Conservation (phyloP, 2,888 invertebrate species). For the Diploptera punctata region DNA sequence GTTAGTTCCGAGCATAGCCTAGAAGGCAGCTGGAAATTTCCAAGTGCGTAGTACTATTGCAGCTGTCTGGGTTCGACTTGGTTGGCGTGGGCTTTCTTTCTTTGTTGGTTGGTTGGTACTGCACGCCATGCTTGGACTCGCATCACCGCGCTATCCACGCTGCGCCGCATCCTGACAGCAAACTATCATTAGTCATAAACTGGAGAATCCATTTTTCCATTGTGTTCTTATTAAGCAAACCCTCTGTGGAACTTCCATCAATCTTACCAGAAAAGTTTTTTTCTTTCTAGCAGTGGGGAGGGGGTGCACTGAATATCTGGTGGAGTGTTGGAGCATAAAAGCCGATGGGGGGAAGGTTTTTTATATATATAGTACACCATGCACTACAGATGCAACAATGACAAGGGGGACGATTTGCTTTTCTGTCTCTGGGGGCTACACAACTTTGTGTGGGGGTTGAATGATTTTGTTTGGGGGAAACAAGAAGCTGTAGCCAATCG, state of each 20-base stretch:
- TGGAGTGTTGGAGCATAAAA: conserved; percentile 38
- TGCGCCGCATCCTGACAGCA: conserved; percentile 42
- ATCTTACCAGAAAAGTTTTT: conserved; percentile 39
- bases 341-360: conserved; percentile 27
- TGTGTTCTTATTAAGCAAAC: conserved; percentile 45
- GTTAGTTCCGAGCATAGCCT: not conserved
- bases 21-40: conserved; percentile 17
- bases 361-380: conserved; percentile 11
- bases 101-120: conserved; percentile 24
- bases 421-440: conserved; percentile 3
- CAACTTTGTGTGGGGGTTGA: conserved; percentile 1
- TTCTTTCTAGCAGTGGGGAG: conserved; percentile 21
- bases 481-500: conserved; percentile 38
- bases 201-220: conserved; percentile 45
- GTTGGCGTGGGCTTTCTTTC: conserved; percentile 13
- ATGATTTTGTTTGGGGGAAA: conserved; percentile 31
- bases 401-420: conserved; percentile 16
- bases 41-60: not conserved
- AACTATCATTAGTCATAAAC: conserved; percentile 45
- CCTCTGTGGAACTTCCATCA: conserved; percentile 41
- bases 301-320: conserved; percentile 22
- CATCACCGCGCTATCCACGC: conserved; percentile 26
- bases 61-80: conserved; percentile 11
- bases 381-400: conserved; percentile 19
- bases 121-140: conserved; percentile 32